Base-by-base conservation (phyloP, 2,113 vertebrate genomes). In the Eudyptes chrysolophus region DNA sequence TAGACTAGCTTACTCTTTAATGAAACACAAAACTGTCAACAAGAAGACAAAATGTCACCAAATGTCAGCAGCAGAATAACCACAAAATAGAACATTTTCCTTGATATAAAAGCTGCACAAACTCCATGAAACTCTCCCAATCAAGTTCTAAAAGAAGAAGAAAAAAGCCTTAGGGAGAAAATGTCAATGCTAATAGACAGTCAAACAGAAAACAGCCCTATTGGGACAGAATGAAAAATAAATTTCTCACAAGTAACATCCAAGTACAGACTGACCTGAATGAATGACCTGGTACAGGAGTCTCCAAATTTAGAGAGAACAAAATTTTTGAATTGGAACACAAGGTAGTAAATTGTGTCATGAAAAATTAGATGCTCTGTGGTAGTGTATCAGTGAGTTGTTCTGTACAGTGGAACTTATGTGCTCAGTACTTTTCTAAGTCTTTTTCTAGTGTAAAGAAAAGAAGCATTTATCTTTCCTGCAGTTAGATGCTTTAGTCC, bases 21-120 rank as follows among this genome's bases (percentile, higher is more conserved):
- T 11, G 10, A 64, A 71, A 78, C 70, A 68, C 34, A 80, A 83
- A 94, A 38, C 81, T 92, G 83, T 97, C 94, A 98, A 84, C 44
- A 95, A 78, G 84, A 92, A 92, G 52, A 84, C 91, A 97, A 98
- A 98, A 98, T 98, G 96, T 98, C 96, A 97, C 74, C 84, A 94
- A 97, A 97, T 97, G 96, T 97, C 98, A 98, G 81, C 78, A 90
- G 61, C 66, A 93, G 82, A 94, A 93, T 79, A 92, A 38, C 52
- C 68, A 64, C 46, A 94, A 84, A 96, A 88, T 88, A 68, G 80
- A 95, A 89, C n/a, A 49, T 89, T 95, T 97, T 98, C 32, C 32
- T 94, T 70, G 60, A 90, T 71, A 97, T 96, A 96, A 97, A 98
- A 96, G 40, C 82, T 74, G 30, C 40, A 85, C 36, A 87, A 96